Conservation (phyloP, 2,797 vertebrate genomes). For the Falco biarmicus region DNA sequence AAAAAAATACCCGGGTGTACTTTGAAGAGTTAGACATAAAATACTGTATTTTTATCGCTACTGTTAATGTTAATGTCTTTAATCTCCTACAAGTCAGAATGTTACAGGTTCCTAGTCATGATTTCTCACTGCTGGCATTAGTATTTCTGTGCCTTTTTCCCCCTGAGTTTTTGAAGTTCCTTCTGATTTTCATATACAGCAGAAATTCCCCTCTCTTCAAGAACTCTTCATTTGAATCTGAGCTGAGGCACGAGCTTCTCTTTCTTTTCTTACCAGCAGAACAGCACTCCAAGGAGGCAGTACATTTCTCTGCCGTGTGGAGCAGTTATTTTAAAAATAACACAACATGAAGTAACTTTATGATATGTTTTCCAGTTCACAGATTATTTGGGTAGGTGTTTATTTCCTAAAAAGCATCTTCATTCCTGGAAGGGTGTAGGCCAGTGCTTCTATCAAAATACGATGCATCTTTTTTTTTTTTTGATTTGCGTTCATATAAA, state of each 20-base stretch:
- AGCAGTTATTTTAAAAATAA: background rate
- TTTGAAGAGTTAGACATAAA: background rate
- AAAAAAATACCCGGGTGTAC: background rate
- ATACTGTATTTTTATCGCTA: background rate
- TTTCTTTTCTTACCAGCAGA: background rate
- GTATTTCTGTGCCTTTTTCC: background rate
- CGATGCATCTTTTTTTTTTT: background rate
- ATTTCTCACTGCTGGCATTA: background rate
- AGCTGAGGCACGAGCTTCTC: background rate
- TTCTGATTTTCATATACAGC: background rate
- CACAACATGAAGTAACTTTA: accelerated
- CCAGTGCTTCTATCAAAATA: background rate
- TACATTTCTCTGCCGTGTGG: accelerated
- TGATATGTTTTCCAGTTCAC: background rate
- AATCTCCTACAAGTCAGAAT: background rate
- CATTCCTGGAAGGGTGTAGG: background rate
- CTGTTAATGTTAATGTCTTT: background rate
- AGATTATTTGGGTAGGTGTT: background rate
- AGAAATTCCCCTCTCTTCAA: background rate
- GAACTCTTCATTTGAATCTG: background rate
- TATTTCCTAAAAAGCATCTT: background rate
- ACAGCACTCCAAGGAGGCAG: background rate
- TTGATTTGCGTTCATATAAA: background rate
- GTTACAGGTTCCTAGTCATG: background rate
- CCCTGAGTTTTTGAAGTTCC: background rate